Conservation (phyloP, 1,140 invertebrate species). For the Drosophila orena region DNA sequence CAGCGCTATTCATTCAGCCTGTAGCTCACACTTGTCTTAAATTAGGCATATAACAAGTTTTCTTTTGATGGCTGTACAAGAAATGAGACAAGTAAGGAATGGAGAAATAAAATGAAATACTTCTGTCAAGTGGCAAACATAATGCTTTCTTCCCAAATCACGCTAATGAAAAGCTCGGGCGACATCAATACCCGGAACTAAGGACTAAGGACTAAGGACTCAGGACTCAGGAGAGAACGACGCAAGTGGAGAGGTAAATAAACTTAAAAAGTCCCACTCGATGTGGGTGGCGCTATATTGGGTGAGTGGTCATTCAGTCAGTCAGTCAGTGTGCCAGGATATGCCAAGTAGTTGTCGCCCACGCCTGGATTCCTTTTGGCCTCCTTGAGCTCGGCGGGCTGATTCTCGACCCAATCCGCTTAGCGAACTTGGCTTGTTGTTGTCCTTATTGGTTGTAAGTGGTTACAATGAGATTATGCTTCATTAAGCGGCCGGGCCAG, state of each 20-base stretch:
- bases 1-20: slow-evolving; percentile 18
- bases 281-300: slow-evolving; percentile 23
- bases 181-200: slow-evolving; percentile 58
- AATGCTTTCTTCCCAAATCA: slow-evolving; percentile 69
- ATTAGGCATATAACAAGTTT: slow-evolving; percentile 56
- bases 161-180: slow-evolving; percentile 75
- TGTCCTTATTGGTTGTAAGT: slow-evolving; percentile 81
- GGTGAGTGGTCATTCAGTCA: slow-evolving; percentile 32
- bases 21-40: slow-evolving; percentile 33
- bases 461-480: slow-evolving; percentile 79
- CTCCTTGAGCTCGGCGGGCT: slow-evolving; percentile 48
- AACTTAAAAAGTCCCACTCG: slow-evolving; percentile 76
- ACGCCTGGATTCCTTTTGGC: slow-evolving; percentile 23
- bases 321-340: slow-evolving; percentile 67
- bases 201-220: slow-evolving; percentile 40
- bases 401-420: slow-evolving; percentile 70
- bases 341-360: slow-evolving; percentile 77
- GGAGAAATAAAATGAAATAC: slow-evolving; percentile 18
- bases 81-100: neutral
- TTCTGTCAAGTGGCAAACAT: slow-evolving; percentile 53
- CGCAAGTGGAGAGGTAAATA: slow-evolving; percentile 74
- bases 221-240: slow-evolving; percentile 61
- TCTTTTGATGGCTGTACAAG: slow-evolving; percentile 26
- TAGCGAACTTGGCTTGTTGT: slow-evolving; percentile 48
- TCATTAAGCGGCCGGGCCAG: slow-evolving; percentile 65